phyloP scores from a whole-genome alignment of 2,113 vertebrate species.

The Leucopternis melanops region DNA sequence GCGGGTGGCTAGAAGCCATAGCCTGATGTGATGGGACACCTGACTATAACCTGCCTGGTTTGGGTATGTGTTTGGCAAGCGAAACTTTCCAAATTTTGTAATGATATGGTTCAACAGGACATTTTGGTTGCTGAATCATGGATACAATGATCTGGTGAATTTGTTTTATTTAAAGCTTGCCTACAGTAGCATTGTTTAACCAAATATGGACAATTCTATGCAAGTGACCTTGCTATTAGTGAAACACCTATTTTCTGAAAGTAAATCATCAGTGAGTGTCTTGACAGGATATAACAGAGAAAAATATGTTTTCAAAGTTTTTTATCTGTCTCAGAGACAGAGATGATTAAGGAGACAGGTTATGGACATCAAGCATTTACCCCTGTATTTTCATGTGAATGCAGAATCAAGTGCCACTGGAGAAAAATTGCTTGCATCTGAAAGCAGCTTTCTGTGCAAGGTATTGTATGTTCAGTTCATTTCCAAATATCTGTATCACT shows the following conservation, averaged over 20 bases:
- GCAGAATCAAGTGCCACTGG: background rate
- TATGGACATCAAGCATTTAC: background rate
- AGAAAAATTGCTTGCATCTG: background rate
- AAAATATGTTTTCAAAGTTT: background rate
- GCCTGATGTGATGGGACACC: background rate
- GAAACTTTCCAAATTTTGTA: background rate
- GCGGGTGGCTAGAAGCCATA: background rate
- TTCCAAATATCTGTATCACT: background rate
- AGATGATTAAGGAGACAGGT: background rate
- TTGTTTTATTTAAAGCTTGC: background rate
- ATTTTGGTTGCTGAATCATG: background rate
- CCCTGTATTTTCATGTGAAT: background rate
- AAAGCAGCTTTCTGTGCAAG: background rate
- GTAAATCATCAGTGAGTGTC: background rate
- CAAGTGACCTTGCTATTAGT: background rate
- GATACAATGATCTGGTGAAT: background rate
- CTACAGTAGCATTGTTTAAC: background rate
- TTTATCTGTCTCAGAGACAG: background rate
- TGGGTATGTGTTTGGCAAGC: background rate
- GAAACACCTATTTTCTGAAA: background rate
- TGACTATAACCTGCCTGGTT: background rate
- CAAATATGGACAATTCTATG: background rate
- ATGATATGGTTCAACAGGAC: background rate
- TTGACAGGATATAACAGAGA: background rate
- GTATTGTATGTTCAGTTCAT: background rate